Evolutionary conservation across 2,113 vertebrate genomes (phyloP).

Genomic region (Nanger granti): DNA sequence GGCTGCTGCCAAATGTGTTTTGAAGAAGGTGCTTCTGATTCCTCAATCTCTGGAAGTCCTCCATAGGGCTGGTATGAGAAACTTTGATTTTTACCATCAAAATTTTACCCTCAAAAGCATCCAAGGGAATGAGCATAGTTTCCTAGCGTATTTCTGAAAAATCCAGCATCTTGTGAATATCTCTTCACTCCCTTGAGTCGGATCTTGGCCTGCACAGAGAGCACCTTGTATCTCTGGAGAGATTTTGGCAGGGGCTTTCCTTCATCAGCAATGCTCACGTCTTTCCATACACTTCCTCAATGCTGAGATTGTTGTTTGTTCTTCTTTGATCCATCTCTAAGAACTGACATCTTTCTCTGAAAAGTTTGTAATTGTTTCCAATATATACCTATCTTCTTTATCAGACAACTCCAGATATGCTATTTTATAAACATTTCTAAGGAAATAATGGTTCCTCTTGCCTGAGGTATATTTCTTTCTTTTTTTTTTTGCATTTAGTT

Average conservation of each 20-base stretch:
- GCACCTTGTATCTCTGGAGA: neutral
- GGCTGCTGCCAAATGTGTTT: neutral
- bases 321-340: neutral
- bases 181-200: neutral
- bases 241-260: neutral
- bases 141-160: neutral
- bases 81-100: neutral
- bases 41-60: neutral
- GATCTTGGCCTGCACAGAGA: neutral
- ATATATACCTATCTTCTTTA: neutral
- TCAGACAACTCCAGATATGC: neutral
- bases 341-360: neutral
- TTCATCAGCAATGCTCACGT: neutral
- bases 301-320: neutral
- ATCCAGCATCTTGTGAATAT: neutral
- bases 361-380: neutral
- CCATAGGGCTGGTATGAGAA: neutral
- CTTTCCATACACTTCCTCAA: neutral
- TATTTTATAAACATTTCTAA: conserved; percentile 41
- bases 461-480: neutral
- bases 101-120: neutral
- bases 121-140: neutral
- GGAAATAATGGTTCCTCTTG: conserved; percentile 34
- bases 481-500: conserved; percentile 17
- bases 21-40: neutral